Percentiles rank a stretch among this genome's conserved stretches.
Conservation (phyloP, 1,140 invertebrate species). For the Apis laboriosa region DNA sequence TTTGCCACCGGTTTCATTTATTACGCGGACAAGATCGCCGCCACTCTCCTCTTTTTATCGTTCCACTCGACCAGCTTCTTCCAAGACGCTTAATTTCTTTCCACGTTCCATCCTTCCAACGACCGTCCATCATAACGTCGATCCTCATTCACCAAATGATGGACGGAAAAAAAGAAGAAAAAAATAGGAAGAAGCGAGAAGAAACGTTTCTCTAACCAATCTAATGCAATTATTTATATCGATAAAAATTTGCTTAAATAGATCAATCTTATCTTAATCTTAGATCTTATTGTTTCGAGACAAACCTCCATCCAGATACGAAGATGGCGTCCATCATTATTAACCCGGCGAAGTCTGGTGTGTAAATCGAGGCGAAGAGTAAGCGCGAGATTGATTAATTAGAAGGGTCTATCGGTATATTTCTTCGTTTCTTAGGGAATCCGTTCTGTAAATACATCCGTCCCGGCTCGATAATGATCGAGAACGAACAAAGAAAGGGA, state of each 20-base stretch:
- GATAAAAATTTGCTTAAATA: too few relatives aligned
- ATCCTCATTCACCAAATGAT: not conserved
- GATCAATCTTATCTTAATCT: too few relatives aligned
- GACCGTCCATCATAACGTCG: not conserved
- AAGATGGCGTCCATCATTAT: too few relatives aligned
- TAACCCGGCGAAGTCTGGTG: too few relatives aligned
- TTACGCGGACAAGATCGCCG: slow-evolving; percentile 52
- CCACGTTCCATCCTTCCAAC: slow-evolving; percentile 11
- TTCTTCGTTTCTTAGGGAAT: not conserved
- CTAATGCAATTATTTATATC: too few relatives aligned
- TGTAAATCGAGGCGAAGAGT: too few relatives aligned
- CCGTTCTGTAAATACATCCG: not conserved
- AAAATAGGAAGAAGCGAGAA: not conserved
- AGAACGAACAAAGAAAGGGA: not conserved
- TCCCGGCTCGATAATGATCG: not conserved
- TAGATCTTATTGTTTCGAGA: too few relatives aligned
- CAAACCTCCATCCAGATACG: too few relatives aligned
- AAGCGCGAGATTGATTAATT: too few relatives aligned
- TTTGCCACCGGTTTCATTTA: slow-evolving; percentile 49
- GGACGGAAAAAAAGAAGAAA: not conserved
- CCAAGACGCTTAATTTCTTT: slow-evolving; percentile 54
- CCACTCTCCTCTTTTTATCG: slow-evolving; percentile 37
- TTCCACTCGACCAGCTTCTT: slow-evolving; percentile 15
- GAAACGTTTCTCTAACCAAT: not conserved
- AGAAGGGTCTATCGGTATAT: not conserved